These are phyloP conservation scores for Standfussiana lucernea DNA, from an alignment of 2,888 invertebrate species.

Conservation along the genomic window DNA sequence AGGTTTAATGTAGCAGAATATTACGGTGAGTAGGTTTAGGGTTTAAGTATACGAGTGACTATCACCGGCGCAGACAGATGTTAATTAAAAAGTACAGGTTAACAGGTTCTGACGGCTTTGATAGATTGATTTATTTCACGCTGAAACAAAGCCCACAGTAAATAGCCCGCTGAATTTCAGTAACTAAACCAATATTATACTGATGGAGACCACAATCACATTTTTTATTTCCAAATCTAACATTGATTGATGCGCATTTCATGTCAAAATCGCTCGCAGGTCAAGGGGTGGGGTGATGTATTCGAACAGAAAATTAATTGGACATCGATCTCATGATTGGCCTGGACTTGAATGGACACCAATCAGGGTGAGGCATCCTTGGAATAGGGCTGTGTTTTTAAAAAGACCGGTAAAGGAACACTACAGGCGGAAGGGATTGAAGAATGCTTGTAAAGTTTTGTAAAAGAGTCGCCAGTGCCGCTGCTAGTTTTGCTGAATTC, in stretches of 20 bases:
- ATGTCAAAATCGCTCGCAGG: slow-evolving; percentile 39
- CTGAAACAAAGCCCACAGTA: neutral
- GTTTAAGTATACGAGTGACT: neutral
- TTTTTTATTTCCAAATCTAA: slow-evolving; percentile 43
- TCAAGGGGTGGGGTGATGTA: slow-evolving; percentile 39
- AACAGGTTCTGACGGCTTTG: neutral
- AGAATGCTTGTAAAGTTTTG: slow-evolving; percentile 41
- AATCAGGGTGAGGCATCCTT: slow-evolving; percentile 37
- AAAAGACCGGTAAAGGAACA: slow-evolving; percentile 42
- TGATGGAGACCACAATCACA: neutral
- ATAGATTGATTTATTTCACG: slow-evolving; percentile 5
- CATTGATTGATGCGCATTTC: slow-evolving; percentile 61
- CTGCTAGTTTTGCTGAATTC: slow-evolving; percentile 36
- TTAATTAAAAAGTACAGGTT: neutral
- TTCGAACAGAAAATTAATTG: slow-evolving; percentile 66
- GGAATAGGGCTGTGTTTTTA: slow-evolving; percentile 42
- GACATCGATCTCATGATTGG: slow-evolving; percentile 58
- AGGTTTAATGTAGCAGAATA: slow-evolving; percentile 39
- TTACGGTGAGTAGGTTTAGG: neutral
- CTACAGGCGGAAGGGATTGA: slow-evolving; percentile 24
- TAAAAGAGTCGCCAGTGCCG: slow-evolving; percentile 14
- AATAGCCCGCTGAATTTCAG: neutral
- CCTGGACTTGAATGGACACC: slow-evolving; percentile 50
- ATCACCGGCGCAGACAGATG: neutral
- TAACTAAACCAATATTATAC: slow-evolving; percentile 1